Conservation (phyloP, 2,113 vertebrate genomes). For the Sardina pilchardus region DNA sequence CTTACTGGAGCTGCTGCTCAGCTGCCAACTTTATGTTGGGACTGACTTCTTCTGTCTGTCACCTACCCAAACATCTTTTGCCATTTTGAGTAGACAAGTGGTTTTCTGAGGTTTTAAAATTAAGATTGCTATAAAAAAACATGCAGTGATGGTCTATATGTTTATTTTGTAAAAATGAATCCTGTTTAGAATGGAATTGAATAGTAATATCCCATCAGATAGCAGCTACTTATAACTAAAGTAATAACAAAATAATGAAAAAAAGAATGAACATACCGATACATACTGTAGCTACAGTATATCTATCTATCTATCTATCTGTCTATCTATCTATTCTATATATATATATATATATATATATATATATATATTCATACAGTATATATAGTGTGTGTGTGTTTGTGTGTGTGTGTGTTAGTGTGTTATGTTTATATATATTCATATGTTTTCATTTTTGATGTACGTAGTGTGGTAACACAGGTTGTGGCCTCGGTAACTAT, state of each 20-base stretch:
- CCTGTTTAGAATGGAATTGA: background rate
- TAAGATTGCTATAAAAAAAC: background rate
- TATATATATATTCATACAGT: no score
- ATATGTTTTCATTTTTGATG: background rate
- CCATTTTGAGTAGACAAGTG: background rate
- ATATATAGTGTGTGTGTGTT: no score
- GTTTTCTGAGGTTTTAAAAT: background rate
- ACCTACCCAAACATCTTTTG: background rate
- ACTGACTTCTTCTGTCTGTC: no score
- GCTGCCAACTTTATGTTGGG: slow-evolving; percentile 38
- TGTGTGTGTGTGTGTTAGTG: no score
- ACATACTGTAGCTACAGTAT: no score
- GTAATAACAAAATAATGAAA: background rate
- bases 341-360: no score
- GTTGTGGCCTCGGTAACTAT: background rate
- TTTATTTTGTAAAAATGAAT: background rate
- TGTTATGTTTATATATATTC: no score
- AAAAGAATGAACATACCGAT: background rate
- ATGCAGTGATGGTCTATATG: background rate
- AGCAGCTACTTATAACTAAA: background rate
- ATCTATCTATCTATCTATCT: no score
- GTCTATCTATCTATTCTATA: no score
- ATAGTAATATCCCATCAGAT: background rate
- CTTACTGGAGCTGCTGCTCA: slow-evolving; percentile 23
- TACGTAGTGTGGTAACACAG: background rate